Conservation (phyloP, 2,797 vertebrate genomes). For the Poeciliopsis gracilis region DNA sequence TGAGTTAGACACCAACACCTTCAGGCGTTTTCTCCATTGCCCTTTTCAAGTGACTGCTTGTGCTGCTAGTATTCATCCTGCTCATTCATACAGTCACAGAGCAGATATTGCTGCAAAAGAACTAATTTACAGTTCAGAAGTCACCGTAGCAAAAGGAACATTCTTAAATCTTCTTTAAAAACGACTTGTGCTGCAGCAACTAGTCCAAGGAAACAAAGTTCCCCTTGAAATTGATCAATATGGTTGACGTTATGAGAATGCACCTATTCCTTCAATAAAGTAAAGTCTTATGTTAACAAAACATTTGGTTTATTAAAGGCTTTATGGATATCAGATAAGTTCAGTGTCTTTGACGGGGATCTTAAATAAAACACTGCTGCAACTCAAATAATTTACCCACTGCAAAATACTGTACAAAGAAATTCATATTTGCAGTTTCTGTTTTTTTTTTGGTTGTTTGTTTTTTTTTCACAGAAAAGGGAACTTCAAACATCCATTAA, state of each 20-base stretch:
- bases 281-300: neutral
- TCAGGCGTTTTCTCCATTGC: slow-evolving; percentile 4
- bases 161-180: neutral
- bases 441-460: neutral
- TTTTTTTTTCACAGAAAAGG: neutral
- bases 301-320: neutral
- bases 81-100: neutral
- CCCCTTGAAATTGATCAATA: neutral
- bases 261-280: neutral
- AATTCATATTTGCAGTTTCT: neutral
- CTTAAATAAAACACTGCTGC: neutral
- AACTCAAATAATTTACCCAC: neutral
- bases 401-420: neutral
- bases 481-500: neutral
- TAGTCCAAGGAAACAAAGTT: neutral
- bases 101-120: neutral
- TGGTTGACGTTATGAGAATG: neutral
- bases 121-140: neutral
- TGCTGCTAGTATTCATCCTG: neutral
- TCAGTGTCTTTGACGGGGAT: neutral
- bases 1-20: neutral
- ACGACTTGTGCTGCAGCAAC: neutral
- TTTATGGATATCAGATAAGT: neutral
- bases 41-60: slow-evolving; percentile 3
- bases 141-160: neutral